Evolutionary conservation across 2,113 vertebrate species (phyloP).

Genomic region (Seriola dumerili): DNA sequence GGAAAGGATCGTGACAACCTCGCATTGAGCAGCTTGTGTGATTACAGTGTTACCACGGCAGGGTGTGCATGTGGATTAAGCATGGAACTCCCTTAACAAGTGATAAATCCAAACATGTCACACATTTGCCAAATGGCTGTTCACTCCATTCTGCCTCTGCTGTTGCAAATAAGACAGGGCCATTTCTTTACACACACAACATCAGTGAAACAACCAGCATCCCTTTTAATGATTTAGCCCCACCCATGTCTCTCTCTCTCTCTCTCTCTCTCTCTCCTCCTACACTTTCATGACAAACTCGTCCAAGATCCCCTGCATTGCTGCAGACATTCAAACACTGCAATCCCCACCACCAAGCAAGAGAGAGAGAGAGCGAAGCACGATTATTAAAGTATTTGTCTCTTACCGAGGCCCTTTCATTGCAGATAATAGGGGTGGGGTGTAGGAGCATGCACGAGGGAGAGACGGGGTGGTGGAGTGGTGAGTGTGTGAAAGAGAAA

Average conservation of each 20-base stretch:
- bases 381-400: conserved; percentile 65
- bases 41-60: background rate
- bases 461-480: conserved; percentile 3
- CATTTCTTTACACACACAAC: conserved; percentile 4
- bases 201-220: conserved; percentile 7
- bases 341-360: conserved; percentile 58
- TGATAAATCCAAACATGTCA: conserved; percentile 3
- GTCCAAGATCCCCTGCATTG: conserved; percentile 75
- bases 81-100: background rate
- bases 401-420: conserved; percentile 64
- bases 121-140: background rate
- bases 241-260: conserved; percentile 6
- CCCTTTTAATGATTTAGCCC: conserved; percentile 35
- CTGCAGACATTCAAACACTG: conserved; percentile 75
- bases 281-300: conserved; percentile 62
- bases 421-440: conserved; percentile 59
- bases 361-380: conserved; percentile 41
- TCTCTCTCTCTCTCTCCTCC: conserved; percentile 23
- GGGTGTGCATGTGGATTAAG: background rate
- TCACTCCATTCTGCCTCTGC: background rate
- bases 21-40: background rate
- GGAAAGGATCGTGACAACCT: background rate
- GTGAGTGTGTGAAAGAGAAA: conserved; percentile 31
- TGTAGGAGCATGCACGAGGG: conserved; percentile 32
- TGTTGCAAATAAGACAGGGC: background rate